These are phyloP conservation scores for Grallaria varia DNA, from an alignment of 2,113 vertebrate genomes.

Conservation along the genomic window DNA sequence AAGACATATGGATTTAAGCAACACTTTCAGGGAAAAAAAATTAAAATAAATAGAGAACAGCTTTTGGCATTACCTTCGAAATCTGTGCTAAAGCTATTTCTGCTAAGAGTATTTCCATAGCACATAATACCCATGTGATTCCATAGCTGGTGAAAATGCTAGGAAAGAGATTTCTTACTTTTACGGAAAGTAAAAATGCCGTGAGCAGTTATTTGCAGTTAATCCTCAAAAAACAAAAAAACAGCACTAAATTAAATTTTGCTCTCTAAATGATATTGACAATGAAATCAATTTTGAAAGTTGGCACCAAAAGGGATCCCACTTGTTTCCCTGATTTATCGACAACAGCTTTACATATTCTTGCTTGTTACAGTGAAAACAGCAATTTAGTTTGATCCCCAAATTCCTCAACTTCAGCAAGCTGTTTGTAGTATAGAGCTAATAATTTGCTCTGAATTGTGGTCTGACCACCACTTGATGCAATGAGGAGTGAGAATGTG, in stretches of 20 bases:
- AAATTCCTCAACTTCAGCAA: constrained; percentile 63
- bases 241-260: constrained; percentile 50
- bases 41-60: neutral
- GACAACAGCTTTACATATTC: constrained; percentile 63
- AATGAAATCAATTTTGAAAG: constrained; percentile 73
- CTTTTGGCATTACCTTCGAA: neutral
- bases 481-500: constrained; percentile 29
- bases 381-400: constrained; percentile 71
- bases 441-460: constrained; percentile 74
- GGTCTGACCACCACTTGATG: constrained; percentile 55
- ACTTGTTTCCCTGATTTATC: constrained; percentile 73
- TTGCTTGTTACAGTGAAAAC: constrained; percentile 70
- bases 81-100: neutral
- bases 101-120: neutral
- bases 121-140: neutral
- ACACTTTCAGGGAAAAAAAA: neutral
- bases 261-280: constrained; percentile 59
- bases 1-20: neutral
- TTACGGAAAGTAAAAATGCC: neutral
- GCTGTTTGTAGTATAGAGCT: constrained; percentile 59
- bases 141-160: neutral
- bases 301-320: constrained; percentile 59
- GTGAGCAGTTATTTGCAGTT: neutral
- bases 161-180: neutral
- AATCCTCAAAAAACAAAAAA: constrained; percentile 1